Conservation (phyloP, 2,797 vertebrate species). For the Rhabdophis nuchalis region DNA sequence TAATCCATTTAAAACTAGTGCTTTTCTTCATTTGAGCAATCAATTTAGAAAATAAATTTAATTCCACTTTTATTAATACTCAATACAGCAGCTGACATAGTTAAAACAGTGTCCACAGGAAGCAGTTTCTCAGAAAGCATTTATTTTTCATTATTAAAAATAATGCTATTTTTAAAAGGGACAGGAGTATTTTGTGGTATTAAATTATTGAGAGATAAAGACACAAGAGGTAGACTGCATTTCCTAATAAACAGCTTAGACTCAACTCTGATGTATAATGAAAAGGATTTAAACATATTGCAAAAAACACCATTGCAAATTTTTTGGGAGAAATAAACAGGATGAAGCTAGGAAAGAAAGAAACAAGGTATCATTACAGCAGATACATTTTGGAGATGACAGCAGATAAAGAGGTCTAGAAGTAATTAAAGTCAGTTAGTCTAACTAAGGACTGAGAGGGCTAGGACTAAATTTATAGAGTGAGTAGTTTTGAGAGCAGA, state of each 20-base stretch:
- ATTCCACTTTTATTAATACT: neutral
- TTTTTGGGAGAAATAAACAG: neutral
- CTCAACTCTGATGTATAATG: neutral
- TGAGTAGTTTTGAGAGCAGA: neutral
- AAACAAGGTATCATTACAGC: neutral
- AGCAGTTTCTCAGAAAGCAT: neutral
- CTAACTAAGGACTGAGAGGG: neutral
- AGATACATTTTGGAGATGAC: neutral
- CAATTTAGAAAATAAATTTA: neutral
- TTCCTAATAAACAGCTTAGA: neutral
- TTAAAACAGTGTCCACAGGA: neutral
- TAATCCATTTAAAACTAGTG: neutral
- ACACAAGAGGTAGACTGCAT: neutral
- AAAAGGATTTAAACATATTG: neutral
- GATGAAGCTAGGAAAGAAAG: neutral
- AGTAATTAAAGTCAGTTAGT: neutral
- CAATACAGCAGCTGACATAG: neutral
- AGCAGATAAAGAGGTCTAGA: neutral
- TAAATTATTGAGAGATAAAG: neutral
- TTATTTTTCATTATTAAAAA: neutral
- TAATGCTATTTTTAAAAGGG: neutral
- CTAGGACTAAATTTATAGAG: neutral
- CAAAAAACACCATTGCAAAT: neutral
- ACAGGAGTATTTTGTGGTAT: neutral
- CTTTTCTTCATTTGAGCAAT: neutral